Evolutionary conservation across 2,797 vertebrate genomes (phyloP), one percentile per base, ranked within the genome.

Genomic region (Gobio occitaniae): DNA sequence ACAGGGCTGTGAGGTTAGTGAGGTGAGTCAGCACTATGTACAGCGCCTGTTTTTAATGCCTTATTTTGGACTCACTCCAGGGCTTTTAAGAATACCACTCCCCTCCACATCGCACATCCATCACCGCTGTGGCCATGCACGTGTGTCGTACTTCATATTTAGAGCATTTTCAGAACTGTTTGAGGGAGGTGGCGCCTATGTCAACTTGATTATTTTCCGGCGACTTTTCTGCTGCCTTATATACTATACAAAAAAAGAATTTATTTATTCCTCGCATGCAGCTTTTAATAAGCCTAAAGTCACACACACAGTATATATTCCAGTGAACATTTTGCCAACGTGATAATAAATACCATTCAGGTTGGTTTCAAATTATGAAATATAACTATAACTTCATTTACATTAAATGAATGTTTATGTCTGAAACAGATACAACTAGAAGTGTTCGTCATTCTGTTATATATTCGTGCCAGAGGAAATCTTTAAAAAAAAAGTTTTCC

Each of bases 21-120:
- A 47, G 38, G 44, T 52, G 69, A 72, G 82, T 86, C 84, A 88
- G 89, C 81, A 72, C 50, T 84, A 84, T 74, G 88, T 82, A 71
- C 66, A 69, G 59, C 61, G 54, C 44, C 36, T 65, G 84, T 86
- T 75, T 78, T 87, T 88, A 86, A 90, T 89, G 48, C 86, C 66
- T 71, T 71, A 75, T 89, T 87, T 79, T 87, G 78, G 89, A 77
- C 65, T 44, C 38, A 50, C 78, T 91, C 87, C 87, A 91, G 89
- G 84, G 84, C 65, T 91, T 88, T 90, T 86, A 88, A 70, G 79
- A 84, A 86, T 48, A 79, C 65, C 56, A 29, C 78, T 89, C 84
- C 75, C 70, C 80, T 76, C 44, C 74, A 88, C 86, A 90, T 93
- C 89, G 89, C 80, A 47, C 83, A 85, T 86, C 71, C 80, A 84